phyloP scores from a whole-genome alignment of 2,888 invertebrate genomes.

The Tetragonula carbonaria region DNA sequence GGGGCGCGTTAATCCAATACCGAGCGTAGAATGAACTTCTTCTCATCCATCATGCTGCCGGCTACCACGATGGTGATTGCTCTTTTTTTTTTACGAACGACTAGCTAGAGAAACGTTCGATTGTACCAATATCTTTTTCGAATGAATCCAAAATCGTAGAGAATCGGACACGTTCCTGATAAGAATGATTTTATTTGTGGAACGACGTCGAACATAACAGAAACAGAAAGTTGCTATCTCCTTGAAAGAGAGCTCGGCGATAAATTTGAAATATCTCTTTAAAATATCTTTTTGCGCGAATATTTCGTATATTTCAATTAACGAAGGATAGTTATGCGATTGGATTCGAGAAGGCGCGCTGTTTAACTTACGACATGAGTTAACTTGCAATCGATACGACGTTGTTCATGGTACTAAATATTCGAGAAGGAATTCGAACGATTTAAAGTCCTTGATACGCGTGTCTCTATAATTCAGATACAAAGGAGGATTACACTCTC shows the following conservation, averaged over 20 bases:
- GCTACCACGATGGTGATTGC: conserved; percentile 14
- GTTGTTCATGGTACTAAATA: neutral
- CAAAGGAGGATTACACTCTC: too few species aligned
- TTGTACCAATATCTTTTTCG: conserved; percentile 26
- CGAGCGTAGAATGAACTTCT: conserved; percentile 25
- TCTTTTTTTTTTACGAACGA: conserved; percentile 42
- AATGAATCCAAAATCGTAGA: conserved; percentile 21
- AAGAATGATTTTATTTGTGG: conserved; percentile 72
- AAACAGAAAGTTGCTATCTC: conserved; percentile 1
- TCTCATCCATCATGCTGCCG: conserved; percentile 39
- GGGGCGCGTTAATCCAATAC: too few species aligned
- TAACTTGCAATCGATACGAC: neutral
- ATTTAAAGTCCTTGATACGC: neutral
- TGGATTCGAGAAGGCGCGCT: neutral
- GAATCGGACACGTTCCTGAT: conserved; percentile 34
- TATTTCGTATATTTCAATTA: neutral
- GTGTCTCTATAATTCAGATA: neutral
- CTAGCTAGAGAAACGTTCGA: conserved; percentile 28
- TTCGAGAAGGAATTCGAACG: neutral
- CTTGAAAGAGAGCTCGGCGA: neutral
- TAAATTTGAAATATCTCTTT: conserved; percentile 1
- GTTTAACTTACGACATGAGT: neutral
- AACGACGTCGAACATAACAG: conserved; percentile 55
- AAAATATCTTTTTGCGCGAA: too few species aligned
- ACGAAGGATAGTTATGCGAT: neutral